Evolutionary conservation across 2,888 invertebrate genomes (phyloP), one percentile per base, ranked within the genome.

Genomic region (Slavum lentiscoides): DNA sequence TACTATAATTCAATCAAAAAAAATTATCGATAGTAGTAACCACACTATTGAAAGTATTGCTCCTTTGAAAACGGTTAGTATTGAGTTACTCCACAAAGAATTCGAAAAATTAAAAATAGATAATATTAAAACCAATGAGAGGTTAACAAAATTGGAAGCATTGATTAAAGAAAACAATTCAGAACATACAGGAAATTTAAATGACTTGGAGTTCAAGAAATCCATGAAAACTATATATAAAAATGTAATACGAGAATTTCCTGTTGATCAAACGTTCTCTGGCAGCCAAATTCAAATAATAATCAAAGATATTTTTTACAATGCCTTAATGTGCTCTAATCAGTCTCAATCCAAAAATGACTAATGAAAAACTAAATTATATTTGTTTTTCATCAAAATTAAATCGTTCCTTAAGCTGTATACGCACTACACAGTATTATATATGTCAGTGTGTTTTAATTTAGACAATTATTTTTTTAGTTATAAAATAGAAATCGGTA

Each of bases 81-180:
- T 77, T 61, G 77, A 77, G 62, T 43, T 53, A 39, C 53, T 77
- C 9, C 70, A 68, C 13, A 13, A 77, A 53, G 70, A 77, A 43
- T 77, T 77, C 21, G 62, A 69, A 62, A 62, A 69, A 55, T 69
- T 77, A 11, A 77, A 70, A 70, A 53, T 69, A 37, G 61, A 77
- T 58, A 68, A 70, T 53, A 30, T 43, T 37, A 62, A 53, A 70
- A 77, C 77, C 9, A 62, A 69, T 4, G 70, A 77, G 0, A 61
- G 77, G 62, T 70, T 77, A 70, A 21, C 30, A 21, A 53, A 37
- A 70, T 62, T 77, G 43, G 77, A 77, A 70, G 13, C 61, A 69
- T 70, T 69, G 17, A 30, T 77, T 37, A 61, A 39, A 21, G 59
- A 53, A 17, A 70, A 66, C 6, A 64, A 49, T 2, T 2, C 59